Evolutionary conservation across 2,888 invertebrate genomes (phyloP).

Genomic region (Saturnia japonica): DNA sequence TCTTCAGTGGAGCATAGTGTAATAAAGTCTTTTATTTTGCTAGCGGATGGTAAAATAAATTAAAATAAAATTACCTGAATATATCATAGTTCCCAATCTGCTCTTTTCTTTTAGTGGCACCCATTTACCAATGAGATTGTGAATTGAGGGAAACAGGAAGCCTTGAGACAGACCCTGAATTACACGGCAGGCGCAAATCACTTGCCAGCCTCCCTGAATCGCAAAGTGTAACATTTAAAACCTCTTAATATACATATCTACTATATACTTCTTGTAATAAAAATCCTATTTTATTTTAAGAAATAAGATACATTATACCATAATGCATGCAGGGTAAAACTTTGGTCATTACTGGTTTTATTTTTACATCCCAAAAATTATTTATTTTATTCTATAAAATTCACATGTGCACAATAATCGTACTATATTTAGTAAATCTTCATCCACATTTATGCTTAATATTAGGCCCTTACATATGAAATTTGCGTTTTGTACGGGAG

Average conservation of each 20-base stretch:
- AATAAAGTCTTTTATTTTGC: neutral
- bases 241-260: no score
- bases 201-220: conserved; percentile 81
- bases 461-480: no score
- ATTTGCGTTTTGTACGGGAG: no score
- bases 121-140: conserved; percentile 88
- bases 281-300: no score
- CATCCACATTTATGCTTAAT: no score
- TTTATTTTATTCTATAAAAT: no score
- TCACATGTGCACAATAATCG: no score
- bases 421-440: no score
- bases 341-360: neutral
- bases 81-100: conserved; percentile 65
- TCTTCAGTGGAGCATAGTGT: neutral
- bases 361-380: neutral
- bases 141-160: conserved; percentile 85
- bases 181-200: conserved; percentile 85
- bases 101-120: conserved; percentile 81
- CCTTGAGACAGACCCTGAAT: conserved; percentile 89
- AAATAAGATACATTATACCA: no score
- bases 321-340: neutral
- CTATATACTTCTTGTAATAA: neutral
- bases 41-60: neutral
- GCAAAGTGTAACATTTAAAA: neutral
- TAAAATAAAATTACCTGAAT: conserved; percentile 46